Evolutionary conservation across 2,113 vertebrate genomes (phyloP), one percentile per base, ranked within the genome.

Genomic region (Coptodon rendalli): DNA sequence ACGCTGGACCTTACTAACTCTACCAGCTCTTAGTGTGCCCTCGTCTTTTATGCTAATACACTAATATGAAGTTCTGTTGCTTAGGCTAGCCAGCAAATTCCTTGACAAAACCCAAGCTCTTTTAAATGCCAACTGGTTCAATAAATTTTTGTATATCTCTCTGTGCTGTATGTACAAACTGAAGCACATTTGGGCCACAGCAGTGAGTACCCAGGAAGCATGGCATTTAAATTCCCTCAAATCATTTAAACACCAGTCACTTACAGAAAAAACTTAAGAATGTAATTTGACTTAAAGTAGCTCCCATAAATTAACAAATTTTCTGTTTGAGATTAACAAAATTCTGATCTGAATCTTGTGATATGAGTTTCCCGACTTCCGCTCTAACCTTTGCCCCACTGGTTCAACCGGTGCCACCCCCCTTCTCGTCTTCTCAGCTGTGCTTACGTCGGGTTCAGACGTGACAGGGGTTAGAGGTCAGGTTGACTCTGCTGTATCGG

Each of bases 381-480:
- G 59, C 61, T 89, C 91, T 94, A 92, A 93, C 86, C 66, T 92
- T 59, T 92, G 85, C 87, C 79, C 71, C 89, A 89, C 89, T 89
- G 92, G 86, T 89, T 81, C 80, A 36, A 88, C 91, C 56, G 89
- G 84, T 88, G 81, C 89, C 82, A 57, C 59, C 87, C 87, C 86
- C 90, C 88, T 84, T 94, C 89, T 95, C 91, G 78, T 92, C 94
- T 90, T 92, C 95, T 93, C 94, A 96, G 95, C 95, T 91, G 95
- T 96, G 94, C 93, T 95, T 84, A 87, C 93, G 82, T 95, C 94
- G n/a, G 89, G 92, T 93, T 96, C 95, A 92, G 95, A 92, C 81
- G 92, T 89, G 85, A 93, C 93, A 94, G 92, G 95, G 95, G 94
- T 95, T 95, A 96, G 93, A 93, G 95, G 94, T 95, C 95, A 95